These are phyloP conservation scores for Sus cebifrons DNA, from an alignment of 2,797 vertebrate species.

Conservation along the genomic window DNA sequence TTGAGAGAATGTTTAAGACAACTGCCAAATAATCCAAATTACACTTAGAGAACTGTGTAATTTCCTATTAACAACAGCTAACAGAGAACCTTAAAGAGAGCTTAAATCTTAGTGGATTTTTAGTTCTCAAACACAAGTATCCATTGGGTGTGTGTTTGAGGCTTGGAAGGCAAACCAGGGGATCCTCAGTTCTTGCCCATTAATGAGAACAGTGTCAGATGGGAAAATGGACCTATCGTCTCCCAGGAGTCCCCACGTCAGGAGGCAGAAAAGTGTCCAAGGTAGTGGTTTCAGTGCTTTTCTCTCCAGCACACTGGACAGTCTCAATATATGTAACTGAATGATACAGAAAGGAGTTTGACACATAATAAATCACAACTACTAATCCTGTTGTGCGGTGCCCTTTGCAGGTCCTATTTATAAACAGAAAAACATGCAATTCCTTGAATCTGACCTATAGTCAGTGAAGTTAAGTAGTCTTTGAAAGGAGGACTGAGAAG, in stretches of 20 bases:
- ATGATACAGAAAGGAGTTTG: neutral
- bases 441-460: slow-evolving; percentile 25
- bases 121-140: neutral
- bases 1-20: slow-evolving; percentile 67
- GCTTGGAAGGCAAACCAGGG: neutral
- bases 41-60: neutral
- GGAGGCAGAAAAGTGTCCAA: neutral
- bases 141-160: neutral
- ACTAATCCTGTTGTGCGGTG: neutral
- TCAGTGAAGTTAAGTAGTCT: neutral
- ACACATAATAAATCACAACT: neutral
- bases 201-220: neutral
- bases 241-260: neutral
- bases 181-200: neutral
- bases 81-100: neutral
- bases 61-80: slow-evolving; percentile 25
- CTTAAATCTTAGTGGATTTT: neutral
- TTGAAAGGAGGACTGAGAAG: neutral
- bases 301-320: neutral
- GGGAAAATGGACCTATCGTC: neutral
- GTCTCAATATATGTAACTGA: neutral
- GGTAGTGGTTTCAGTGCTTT: neutral
- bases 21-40: slow-evolving; percentile 66
- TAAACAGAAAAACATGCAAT: slow-evolving; percentile 56
- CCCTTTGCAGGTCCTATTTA: slow-evolving; percentile 47